phyloP scores from a whole-genome alignment of 2,113 vertebrate species.

The Pseudorhombus dupliciocellatus region DNA sequence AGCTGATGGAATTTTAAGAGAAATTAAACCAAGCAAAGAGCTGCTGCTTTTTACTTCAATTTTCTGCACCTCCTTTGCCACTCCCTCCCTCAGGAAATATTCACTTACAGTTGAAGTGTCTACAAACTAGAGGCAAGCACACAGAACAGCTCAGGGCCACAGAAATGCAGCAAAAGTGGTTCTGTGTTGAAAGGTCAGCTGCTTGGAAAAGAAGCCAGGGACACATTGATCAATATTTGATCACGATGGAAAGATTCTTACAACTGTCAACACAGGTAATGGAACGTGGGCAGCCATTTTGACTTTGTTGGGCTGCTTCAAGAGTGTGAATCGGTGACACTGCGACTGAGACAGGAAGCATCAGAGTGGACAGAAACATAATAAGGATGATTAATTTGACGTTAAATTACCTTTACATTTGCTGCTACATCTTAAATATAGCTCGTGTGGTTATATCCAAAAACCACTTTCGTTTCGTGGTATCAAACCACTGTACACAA shows the following conservation, averaged over 20 bases:
- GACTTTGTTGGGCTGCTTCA: background rate
- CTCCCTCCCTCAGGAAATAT: background rate
- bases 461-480: too few relatives aligned
- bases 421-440: too few relatives aligned
- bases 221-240: conserved; percentile 42
- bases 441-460: too few relatives aligned
- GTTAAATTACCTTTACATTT: too few relatives aligned
- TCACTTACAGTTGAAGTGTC: conserved; percentile 10
- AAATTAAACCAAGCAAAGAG: background rate
- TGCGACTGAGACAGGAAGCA: background rate
- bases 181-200: conserved; percentile 8
- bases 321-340: background rate
- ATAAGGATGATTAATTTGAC: too few relatives aligned
- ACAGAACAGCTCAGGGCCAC: background rate
- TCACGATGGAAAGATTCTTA: conserved; percentile 32
- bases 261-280: conserved; percentile 26
- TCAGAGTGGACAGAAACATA: too few relatives aligned
- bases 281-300: conserved; percentile 13
- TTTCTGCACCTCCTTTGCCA: background rate
- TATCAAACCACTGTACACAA: too few relatives aligned
- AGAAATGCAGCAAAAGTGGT: conserved; percentile 23
- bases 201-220: conserved; percentile 11
- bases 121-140: background rate
- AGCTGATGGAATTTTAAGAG: background rate
- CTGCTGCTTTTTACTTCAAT: background rate